Base-by-base conservation (phyloP, 1,140 invertebrate genomes). In the Drosophila mojavensis region DNA sequence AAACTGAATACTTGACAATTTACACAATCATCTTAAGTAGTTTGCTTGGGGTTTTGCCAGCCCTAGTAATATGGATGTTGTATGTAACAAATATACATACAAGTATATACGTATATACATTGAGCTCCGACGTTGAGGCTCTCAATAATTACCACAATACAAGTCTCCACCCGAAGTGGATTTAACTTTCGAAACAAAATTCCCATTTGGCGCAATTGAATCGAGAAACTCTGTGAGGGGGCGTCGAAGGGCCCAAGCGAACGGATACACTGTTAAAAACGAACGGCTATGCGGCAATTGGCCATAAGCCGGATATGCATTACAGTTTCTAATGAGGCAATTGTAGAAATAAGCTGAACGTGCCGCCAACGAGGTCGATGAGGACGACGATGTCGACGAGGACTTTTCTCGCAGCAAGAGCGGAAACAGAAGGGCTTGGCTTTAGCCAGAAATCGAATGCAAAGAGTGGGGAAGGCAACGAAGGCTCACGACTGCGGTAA, bases 281-380 rank as follows among this genome's bases (percentile, higher is more conserved):
- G 64, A 61, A 53, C 43, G 66, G 71, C 58, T 61, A 69, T 50
- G 61, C 56, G 74, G 56, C 69, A 78, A 75, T 75, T 80, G 75
- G 64, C 70, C 62, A 75, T 80, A 78, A 80, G 61, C 75, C 78
- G 75, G 78, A 80, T 80, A 75, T 78, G 78, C 75, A 80, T 75
- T 80, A 76, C 78, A 78, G 66, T 73, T 75, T 61, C 78, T 80
- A 80, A 80, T 80, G 78, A 80, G 78, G 75, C 78, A 80, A 80
- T 80, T 80, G 75, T 75, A 78, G 75, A 75, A 80, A 80, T 80
- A 78, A 80, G 70, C 71, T 70, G 58, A 75, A 80, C 78, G 78
- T 80, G 78, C 71, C 66, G 39, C 62, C 62, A 76, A 24, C 47
- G 20, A 61, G 48, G 51, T 60, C 47, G 67, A 55, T 51, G 54